These are phyloP conservation scores for Ambastaia sidthimunki DNA, from an alignment of 2,797 vertebrate species.

Conservation along the genomic window DNA sequence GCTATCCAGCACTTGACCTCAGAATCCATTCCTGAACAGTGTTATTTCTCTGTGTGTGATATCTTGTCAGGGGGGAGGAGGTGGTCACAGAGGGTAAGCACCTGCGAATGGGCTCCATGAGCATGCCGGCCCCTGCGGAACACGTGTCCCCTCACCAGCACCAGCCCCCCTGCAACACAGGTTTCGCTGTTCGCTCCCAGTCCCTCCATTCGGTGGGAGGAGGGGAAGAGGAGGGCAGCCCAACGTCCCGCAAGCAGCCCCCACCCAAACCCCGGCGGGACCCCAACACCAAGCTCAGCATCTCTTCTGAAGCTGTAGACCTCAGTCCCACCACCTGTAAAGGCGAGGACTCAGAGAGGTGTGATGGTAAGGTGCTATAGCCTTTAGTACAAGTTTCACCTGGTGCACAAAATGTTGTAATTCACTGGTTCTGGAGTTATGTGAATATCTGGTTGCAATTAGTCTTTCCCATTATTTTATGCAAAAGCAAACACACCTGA, in stretches of 20 bases:
- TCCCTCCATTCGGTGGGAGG: conserved; percentile 96
- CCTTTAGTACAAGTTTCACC: not conserved
- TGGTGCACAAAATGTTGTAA: not conserved
- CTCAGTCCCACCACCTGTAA: conserved; percentile 81
- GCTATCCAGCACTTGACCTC: not conserved
- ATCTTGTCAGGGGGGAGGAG: conserved; percentile 86
- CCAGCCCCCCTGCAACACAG: conserved; percentile 83
- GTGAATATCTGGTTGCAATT: not conserved
- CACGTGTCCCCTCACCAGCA: conserved; percentile 80
- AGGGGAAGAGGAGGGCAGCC: conserved; percentile 89
- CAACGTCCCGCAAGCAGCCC: conserved; percentile 92
- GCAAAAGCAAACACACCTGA: conserved; percentile 18
- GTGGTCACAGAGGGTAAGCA: conserved; percentile 92
- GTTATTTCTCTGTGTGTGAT: conserved; percentile 25
- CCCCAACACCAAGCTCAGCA: conserved; percentile 97
- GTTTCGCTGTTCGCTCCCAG: conserved; percentile 94
- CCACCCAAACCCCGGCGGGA: conserved; percentile 97
- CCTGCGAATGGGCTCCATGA: conserved; percentile 96
- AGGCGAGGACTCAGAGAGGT: conserved; percentile 79
- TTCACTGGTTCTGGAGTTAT: not conserved
- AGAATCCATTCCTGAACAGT: not conserved
- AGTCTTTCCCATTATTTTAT: not conserved
- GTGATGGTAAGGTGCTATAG: conserved; percentile 75
- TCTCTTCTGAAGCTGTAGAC: conserved; percentile 96
- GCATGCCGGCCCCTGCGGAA: conserved; percentile 93